Base-by-base conservation (phyloP, 2,797 vertebrate species). In the Hapalemur alaotrensis region DNA sequence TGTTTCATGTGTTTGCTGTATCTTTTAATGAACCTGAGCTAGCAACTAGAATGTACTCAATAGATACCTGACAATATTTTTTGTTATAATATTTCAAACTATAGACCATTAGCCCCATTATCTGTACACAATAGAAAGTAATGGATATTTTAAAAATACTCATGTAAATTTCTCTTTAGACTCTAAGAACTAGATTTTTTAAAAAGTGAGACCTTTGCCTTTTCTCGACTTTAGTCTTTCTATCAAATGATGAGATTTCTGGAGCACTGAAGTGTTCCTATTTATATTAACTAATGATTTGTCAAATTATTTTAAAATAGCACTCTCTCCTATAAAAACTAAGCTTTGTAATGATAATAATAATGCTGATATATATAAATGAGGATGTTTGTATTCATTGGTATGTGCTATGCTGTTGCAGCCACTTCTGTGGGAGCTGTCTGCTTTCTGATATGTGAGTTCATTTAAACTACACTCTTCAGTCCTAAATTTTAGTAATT, bases 401-500 rank as follows among this genome's bases (percentile, higher is more conserved):
- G 63, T 73, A 7, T 83, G 63, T 80, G n/a, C 86, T 93, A 6
- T 52, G 32, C 57, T 69, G 23, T 73, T 80, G 65, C 15, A 35
- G 80, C 54, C 57, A 32, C 70, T 97, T 96, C 83, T 89, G 41
- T 48, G 35, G 59, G 46, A 93, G 65, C 41, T 50, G 0, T 78
- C 78, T 90, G 32, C 25, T 89, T 83, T 83, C n/a, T 97, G 93
- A 94, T 96, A 30, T 96, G 93, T 97, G 95, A 95, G 94, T 98
- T 97, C 92, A 95, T 97, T 98, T 97, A 46, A 67, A 93, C 69
- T 86, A 25, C 87, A 73, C 30, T 93, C 97, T 95, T 76, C 69
- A 93, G 59, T 70, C 38, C 96, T 97, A 97, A 98, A 98, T 97
- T 97, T 95, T 93, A 80, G 87, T 96, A 98, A 98, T 95, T 93